Evolutionary conservation across 2,113 vertebrate species (phyloP).

Genomic region (Uria lomvia): DNA sequence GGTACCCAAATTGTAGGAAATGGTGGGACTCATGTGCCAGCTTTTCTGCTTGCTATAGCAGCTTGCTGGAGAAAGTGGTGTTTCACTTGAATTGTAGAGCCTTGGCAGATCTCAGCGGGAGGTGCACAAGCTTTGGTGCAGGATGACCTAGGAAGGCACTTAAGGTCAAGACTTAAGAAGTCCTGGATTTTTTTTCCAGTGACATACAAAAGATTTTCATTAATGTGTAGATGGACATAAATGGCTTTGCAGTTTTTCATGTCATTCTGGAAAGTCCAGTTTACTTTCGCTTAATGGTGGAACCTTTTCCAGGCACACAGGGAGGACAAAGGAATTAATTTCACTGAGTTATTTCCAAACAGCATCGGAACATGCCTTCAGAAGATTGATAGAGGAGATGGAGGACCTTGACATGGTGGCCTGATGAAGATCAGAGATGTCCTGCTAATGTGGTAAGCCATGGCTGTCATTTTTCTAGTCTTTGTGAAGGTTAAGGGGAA

Average conservation of each 20-base stretch:
- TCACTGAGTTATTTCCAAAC: neutral
- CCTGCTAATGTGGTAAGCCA: neutral
- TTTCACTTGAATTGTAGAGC: neutral
- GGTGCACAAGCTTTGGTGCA: neutral
- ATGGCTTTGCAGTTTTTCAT: neutral
- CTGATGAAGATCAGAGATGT: neutral
- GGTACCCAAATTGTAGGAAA: neutral
- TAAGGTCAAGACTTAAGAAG: neutral
- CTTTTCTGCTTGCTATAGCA: neutral
- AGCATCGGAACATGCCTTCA: neutral
- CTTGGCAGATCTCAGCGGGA: neutral
- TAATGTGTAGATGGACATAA: neutral
- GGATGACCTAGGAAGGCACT: neutral
- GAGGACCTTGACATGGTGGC: neutral
- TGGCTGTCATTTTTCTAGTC: neutral
- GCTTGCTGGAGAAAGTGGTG: neutral
- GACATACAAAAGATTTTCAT: neutral
- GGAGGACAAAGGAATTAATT: neutral
- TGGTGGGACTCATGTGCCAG: neutral
- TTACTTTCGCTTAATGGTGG: neutral
- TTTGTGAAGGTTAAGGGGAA: neutral
- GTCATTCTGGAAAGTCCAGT: conserved; percentile 2
- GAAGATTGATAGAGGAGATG: neutral
- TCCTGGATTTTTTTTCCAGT: neutral
- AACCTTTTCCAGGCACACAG: neutral